Base-by-base conservation (phyloP, 2,888 invertebrate species). In the Sialis lutaria region DNA sequence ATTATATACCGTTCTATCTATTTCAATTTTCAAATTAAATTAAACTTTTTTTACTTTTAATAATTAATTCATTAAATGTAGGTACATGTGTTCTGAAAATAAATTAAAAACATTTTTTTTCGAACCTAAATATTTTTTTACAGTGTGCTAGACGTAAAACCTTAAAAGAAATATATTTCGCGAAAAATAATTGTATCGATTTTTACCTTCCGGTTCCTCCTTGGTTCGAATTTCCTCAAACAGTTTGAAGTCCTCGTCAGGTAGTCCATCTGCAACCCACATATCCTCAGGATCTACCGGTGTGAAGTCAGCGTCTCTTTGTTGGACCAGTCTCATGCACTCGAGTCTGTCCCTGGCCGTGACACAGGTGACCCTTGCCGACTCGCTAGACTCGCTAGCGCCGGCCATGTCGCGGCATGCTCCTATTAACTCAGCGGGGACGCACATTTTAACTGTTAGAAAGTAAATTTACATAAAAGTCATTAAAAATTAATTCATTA, bases 261-360 rank as follows among this genome's bases (percentile, higher is more conserved):
- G 75, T 45, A 76, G 69, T 53, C 79, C 79, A 40, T 78, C 73
- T 1, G 86, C 88, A 40, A 90, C 75, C 61, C 88, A 90, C 76
- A 89, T 85, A 57, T 89, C 88, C 57, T 89, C 89, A 4, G 91
- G 87, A 58, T 90, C 89, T 2, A 83, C 79, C 6, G 82, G 79
- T 31, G 83, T 77, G 48, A 90, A 73, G 61, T 92, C 91, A 1
- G 89, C 90, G 57, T 80, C 75, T 30, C 82, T 74, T 53, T 77
- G 72, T 51, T 82, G 79, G 6, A 92, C 79, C 61, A 76, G 75
- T 50, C 75, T 72, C 56, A 90, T 72, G 58, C 91, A 92, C 49
- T 82, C 80, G 59, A 81, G 70, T 55, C 82, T 79, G 53, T 85
- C 85, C 55, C 83, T 73, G 1, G 81, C 84, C 1, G 79, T 64